phyloP scores from a whole-genome alignment of 1,140 invertebrate species.

The Sitophilus oryzae region DNA sequence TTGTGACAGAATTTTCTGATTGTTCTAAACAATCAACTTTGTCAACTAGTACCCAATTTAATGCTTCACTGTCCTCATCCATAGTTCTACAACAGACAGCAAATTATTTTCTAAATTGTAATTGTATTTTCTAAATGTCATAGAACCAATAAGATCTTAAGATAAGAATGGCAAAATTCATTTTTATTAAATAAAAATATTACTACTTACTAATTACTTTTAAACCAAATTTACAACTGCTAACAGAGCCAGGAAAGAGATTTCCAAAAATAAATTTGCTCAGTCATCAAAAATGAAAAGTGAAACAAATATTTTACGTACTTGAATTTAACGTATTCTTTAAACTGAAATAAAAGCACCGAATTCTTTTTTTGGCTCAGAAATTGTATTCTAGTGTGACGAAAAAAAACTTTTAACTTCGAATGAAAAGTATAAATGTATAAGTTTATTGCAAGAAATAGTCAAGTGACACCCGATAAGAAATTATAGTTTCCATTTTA shows the following conservation, averaged over 20 bases:
- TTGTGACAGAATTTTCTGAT: background rate
- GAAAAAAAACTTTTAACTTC: slow-evolving; percentile 13
- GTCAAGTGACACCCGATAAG: too few species aligned
- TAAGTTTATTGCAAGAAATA: too few species aligned
- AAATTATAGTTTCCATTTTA: slow-evolving; percentile 8
- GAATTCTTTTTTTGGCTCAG: slow-evolving; percentile 7
- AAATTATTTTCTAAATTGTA: too few species aligned
- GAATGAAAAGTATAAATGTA: slow-evolving; percentile 15
- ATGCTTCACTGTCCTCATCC: slow-evolving; percentile 2
- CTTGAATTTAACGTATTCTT: slow-evolving; percentile 2
- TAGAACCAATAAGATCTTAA: too few species aligned
- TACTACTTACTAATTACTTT: too few species aligned
- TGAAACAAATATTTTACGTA: background rate
- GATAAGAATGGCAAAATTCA: too few species aligned
- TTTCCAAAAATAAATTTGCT: background rate
- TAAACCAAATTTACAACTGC: too few species aligned
- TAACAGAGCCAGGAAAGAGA: background rate
- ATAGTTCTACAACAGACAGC: slow-evolving; percentile 7
- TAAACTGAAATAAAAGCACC: slow-evolving; percentile 3
- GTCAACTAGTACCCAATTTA: slow-evolving; percentile 8
- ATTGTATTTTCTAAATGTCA: too few species aligned
- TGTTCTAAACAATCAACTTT: slow-evolving; percentile 1
- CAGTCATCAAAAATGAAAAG: background rate
- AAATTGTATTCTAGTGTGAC: slow-evolving; percentile 8
- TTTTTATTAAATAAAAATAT: too few species aligned